phyloP scores from a whole-genome alignment of 2,113 vertebrate genomes.

The Anoplopoma fimbria region DNA sequence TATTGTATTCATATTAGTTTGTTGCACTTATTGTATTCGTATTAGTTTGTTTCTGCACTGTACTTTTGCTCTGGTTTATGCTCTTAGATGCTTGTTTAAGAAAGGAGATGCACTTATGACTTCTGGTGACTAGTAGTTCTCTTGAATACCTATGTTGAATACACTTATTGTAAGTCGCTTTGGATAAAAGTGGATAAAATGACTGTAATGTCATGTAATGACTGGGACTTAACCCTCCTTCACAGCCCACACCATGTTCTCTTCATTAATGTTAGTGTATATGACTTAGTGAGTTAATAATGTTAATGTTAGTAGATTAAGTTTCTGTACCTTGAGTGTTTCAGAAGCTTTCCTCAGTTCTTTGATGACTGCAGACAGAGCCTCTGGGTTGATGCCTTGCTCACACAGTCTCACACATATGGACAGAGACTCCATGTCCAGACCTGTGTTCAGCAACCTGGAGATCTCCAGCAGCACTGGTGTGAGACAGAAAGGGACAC shows the following conservation, averaged over 20 bases:
- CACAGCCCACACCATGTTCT: not conserved
- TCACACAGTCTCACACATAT: conserved; percentile 98
- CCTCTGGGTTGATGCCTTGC: conserved; percentile 98
- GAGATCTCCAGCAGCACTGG: conserved; percentile 97
- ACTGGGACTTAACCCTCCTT: not conserved
- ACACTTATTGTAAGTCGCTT: too few relatives aligned
- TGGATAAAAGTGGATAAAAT: too few relatives aligned
- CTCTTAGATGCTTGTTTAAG: too few relatives aligned
- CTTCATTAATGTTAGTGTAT: not conserved
- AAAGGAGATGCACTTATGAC: too few relatives aligned
- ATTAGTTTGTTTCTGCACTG: too few relatives aligned
- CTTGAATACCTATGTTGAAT: too few relatives aligned
- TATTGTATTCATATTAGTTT: too few relatives aligned
- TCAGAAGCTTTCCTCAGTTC: conserved; percentile 95
- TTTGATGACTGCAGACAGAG: conserved; percentile 95
- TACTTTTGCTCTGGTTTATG: too few relatives aligned
- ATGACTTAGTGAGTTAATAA: not conserved
- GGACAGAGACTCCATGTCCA: conserved; percentile 97
- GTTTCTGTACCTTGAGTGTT: conserved; percentile 88
- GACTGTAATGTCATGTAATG: too few relatives aligned
- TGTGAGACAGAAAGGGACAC: not conserved
- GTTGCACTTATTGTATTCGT: too few relatives aligned
- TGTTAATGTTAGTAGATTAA: not conserved
- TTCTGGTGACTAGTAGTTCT: too few relatives aligned
- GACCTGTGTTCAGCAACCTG: conserved; percentile 94